phyloP scores from a whole-genome alignment of 2,797 vertebrate genomes.

The Gymnoscopelus microlampas region DNA sequence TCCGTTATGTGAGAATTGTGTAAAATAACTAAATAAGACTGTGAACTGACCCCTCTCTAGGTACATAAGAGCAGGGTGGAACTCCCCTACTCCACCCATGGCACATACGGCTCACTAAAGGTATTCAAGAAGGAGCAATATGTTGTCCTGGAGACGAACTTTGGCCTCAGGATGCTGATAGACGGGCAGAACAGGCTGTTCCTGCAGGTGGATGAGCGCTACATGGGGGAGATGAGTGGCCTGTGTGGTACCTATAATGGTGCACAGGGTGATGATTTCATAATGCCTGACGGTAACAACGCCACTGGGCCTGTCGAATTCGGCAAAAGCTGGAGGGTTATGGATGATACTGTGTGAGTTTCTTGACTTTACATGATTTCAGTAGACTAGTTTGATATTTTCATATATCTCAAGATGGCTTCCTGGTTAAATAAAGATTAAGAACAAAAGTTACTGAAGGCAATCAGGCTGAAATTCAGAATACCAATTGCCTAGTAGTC shows the following conservation, averaged over 20 bases:
- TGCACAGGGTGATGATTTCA: slow-evolving; percentile 82
- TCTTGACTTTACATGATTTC: background rate
- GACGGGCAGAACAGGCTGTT: slow-evolving; percentile 82
- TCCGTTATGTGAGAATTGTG: background rate
- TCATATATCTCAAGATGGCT: too few species aligned
- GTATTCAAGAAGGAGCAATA: slow-evolving; percentile 56
- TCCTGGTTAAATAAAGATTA: too few species aligned
- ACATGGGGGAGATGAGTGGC: slow-evolving; percentile 82
- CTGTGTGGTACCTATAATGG: slow-evolving; percentile 86
- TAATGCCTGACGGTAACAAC: slow-evolving; percentile 72
- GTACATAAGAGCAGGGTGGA: slow-evolving; percentile 65
- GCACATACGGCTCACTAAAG: slow-evolving; percentile 55
- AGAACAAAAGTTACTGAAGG: too few species aligned
- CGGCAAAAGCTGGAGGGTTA: slow-evolving; percentile 84
- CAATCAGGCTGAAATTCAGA: too few species aligned
- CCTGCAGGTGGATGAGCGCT: slow-evolving; percentile 83
- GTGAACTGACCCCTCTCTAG: slow-evolving; percentile 58
- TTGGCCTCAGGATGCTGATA: slow-evolving; percentile 84
- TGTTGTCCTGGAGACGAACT: slow-evolving; percentile 71
- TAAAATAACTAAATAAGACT: background rate
- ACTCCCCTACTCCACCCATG: slow-evolving; percentile 65
- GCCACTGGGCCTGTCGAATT: slow-evolving; percentile 76
- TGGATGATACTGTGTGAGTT: slow-evolving; percentile 75
- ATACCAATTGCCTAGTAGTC: too few species aligned
- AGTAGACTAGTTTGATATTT: too few species aligned